A percentile compares a stretch with the other conserved stretches of the same genome.
Evolutionary conservation across 2,113 vertebrate species (phyloP).

Genomic region (Neodon shergylaensis): DNA sequence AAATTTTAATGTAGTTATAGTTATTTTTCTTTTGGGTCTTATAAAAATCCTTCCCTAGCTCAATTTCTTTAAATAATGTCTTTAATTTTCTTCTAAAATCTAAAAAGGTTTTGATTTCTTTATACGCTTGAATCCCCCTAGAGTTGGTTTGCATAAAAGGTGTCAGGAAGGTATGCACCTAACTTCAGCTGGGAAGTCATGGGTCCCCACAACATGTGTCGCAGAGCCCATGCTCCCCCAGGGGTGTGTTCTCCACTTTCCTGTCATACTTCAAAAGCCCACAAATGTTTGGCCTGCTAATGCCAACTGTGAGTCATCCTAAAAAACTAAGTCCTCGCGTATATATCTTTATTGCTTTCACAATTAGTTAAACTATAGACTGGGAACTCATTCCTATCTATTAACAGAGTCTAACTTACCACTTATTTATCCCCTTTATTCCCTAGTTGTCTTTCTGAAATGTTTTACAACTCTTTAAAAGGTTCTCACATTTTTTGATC

Average conservation of each 20-base stretch:
- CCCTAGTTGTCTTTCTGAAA: not conserved
- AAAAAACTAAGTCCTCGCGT: not conserved
- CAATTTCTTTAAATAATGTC: not conserved
- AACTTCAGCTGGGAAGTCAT: not conserved
- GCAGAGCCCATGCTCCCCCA: not conserved
- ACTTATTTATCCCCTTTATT: not conserved
- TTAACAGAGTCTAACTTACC: not conserved
- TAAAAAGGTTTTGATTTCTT: not conserved
- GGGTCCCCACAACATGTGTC: not conserved
- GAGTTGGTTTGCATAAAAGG: not conserved
- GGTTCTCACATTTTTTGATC: not conserved
- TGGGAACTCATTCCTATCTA: not conserved
- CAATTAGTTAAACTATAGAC: not conserved
- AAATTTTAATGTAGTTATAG: not conserved
- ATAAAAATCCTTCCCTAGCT: not conserved
- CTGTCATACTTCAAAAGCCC: not conserved
- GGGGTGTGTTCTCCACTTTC: no score
- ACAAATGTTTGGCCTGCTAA: not conserved
- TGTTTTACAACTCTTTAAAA: not conserved
- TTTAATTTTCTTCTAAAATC: slow-evolving; percentile 26
- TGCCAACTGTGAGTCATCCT: not conserved
- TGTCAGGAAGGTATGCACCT: not conserved
- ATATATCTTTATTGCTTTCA: not conserved
- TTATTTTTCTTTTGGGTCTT: not conserved
- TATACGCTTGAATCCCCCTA: not conserved